Conservation (phyloP, 2,888 invertebrate genomes). For the Selenia dentaria region DNA sequence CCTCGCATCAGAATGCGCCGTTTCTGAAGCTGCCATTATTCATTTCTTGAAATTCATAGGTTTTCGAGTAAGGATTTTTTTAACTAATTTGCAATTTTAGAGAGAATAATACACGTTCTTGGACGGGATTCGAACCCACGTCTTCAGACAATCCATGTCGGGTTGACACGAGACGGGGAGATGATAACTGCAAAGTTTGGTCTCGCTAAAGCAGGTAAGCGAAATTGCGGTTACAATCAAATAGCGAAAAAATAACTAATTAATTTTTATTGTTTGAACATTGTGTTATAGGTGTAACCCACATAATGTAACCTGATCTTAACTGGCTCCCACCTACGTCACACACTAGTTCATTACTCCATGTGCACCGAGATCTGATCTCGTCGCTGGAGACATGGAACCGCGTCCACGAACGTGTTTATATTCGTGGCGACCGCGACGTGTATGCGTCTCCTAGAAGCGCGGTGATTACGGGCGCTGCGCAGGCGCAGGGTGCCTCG, state of each 20-base stretch:
- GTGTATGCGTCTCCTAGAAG: slow-evolving; percentile 57
- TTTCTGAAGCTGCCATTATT: not conserved
- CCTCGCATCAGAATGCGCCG: slow-evolving; percentile 1
- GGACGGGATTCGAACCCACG: too few relatives aligned
- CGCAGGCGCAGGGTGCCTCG: slow-evolving; percentile 53
- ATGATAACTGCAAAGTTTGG: too few relatives aligned
- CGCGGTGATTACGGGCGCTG: slow-evolving; percentile 46
- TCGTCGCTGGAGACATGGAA: slow-evolving; percentile 42
- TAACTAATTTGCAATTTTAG: too few relatives aligned
- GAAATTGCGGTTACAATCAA: too few relatives aligned
- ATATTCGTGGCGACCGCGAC: slow-evolving; percentile 44
- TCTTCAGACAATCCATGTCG: too few relatives aligned
- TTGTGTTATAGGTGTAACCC: slow-evolving; percentile 4
- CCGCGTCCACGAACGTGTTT: slow-evolving; percentile 48
- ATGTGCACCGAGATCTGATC: slow-evolving; percentile 41
- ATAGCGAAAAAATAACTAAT: too few relatives aligned
- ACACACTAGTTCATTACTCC: slow-evolving; percentile 36
- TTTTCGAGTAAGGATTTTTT: slow-evolving; percentile 10
- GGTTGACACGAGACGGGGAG: too few relatives aligned
- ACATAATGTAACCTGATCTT: slow-evolving; percentile 40
- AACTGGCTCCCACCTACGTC: slow-evolving; percentile 35
- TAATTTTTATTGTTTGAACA: too few relatives aligned
- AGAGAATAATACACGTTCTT: too few relatives aligned
- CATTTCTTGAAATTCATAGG: slow-evolving; percentile 18
- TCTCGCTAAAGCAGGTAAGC: too few relatives aligned